Evolutionary conservation across 2,888 invertebrate genomes (phyloP).

Genomic region (Notocelia uddmanniana): DNA sequence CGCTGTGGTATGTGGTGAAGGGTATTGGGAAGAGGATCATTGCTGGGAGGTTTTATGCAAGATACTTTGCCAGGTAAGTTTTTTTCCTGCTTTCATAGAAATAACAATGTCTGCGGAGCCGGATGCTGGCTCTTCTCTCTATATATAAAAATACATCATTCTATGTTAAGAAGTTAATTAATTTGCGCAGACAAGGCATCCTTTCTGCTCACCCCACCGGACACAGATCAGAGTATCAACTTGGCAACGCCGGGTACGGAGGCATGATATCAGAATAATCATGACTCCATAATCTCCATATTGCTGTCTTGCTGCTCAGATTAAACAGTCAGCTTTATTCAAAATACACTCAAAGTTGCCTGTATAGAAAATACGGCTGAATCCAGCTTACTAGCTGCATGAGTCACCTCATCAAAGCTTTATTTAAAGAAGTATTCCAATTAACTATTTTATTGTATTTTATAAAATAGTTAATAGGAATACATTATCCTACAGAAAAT

Average conservation of each 20-base stretch:
- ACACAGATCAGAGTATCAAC: conserved; percentile 19
- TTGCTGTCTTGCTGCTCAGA: background rate
- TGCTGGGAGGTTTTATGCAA: conserved; percentile 74
- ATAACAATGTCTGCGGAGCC: too few relatives aligned
- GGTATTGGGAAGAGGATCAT: conserved; percentile 75
- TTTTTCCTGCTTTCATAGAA: background rate
- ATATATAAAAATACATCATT: too few relatives aligned
- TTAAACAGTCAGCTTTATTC: background rate
- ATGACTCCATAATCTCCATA: conserved; percentile 24
- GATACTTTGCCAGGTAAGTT: conserved; percentile 75
- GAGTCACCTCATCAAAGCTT: background rate
- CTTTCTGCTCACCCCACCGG: conserved; percentile 9
- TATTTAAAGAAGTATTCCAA: background rate
- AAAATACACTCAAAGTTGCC: background rate
- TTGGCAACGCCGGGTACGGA: conserved; percentile 34
- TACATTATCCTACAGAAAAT: too few relatives aligned
- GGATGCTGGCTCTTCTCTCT: too few relatives aligned
- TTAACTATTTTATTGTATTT: too few relatives aligned
- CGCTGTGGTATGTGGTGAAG: conserved; percentile 80
- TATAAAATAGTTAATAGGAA: too few relatives aligned
- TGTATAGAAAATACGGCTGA: background rate
- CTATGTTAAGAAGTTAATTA: background rate
- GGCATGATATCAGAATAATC: conserved; percentile 18
- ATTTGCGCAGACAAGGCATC: conserved; percentile 32
- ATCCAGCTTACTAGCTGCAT: background rate